Evolutionary conservation across 2,888 invertebrate species (phyloP), one percentile per base, ranked within the genome.

Genomic region (Tanypteryx hageni): DNA sequence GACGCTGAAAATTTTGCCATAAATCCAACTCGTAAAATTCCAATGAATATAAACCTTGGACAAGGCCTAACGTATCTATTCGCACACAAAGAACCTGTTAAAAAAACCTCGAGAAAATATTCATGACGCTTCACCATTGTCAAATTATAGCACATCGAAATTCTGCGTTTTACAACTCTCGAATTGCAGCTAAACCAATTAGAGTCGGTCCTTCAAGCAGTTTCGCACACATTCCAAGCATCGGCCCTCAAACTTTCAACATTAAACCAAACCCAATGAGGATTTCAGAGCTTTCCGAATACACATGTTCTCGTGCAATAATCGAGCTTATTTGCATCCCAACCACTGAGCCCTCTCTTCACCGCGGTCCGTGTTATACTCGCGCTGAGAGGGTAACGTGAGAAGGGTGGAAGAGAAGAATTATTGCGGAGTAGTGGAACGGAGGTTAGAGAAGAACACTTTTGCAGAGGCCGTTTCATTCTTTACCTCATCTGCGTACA

Each of bases 281-380:
- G 27, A 14, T 76, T 76, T 76, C 27, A 76, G 13, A 76, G 76
- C 76, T 13, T 27, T 76, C 27, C 22, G 27, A 76, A 76, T 76
- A 76, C 76, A 76, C 76, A 76, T 76, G 76, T 27, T 76, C 76
- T 11, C 22, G 27, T 27, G 76, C 76, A 76, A 22, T 76, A 27
- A 76, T 76, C 76, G 27, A 76, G 76, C 76, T 27, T 27, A 76
- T 76, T 76, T 76, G 76, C 76, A 76, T 76, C 22, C 14, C 76
- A 76, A 76, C 76, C 76, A 13, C 76, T 4, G 76, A 76, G 22
- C 22, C 8, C 13, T 27, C 76, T 27, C n/a, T 76, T 76, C 76
- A 76, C 44, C 44, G 44, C 44, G 44, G 27, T 27, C 27, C 76
- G 22, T 27, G 76, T 27, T 76, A 13, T 76, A 76, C 13, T 13